Evolutionary conservation across 2,113 vertebrate species (phyloP).

Genomic region (Carollia perspicillata): DNA sequence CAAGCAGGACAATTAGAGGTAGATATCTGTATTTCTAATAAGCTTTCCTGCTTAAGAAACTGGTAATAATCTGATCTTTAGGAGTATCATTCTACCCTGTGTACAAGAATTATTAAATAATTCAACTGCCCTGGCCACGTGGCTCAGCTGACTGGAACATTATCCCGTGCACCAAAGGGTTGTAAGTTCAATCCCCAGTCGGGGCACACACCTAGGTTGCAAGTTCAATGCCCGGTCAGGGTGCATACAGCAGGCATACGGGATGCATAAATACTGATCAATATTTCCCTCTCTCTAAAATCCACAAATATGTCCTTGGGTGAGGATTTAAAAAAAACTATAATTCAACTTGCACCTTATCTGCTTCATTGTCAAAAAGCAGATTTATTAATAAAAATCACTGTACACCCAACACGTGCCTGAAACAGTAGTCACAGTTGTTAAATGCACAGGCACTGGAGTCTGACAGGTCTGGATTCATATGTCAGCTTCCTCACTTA

Average conservation of each 20-base stretch:
- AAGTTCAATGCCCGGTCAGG: too few relatives aligned
- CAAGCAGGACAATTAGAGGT: background rate
- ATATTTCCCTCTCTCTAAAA: too few relatives aligned
- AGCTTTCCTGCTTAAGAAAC: constrained; percentile 10
- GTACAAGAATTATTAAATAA: background rate
- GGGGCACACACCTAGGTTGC: too few relatives aligned
- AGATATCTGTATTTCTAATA: background rate
- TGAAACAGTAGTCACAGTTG: background rate
- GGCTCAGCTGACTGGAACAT: background rate
- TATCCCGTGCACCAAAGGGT: too few relatives aligned
- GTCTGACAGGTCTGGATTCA: background rate
- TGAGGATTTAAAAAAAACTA: too few relatives aligned
- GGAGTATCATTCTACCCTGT: background rate
- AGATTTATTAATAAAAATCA: constrained; percentile 23
- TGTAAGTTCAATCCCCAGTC: too few relatives aligned
- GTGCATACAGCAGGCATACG: too few relatives aligned
- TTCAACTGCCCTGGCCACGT: background rate
- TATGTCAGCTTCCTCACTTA: background rate
- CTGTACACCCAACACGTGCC: background rate
- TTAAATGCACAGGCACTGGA: background rate
- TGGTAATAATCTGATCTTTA: background rate
- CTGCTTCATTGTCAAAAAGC: background rate
- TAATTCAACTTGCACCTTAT: background rate
- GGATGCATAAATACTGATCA: too few relatives aligned
- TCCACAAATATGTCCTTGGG: too few relatives aligned